Percentiles rank a stretch among this genome's conserved stretches.
Conservation (phyloP, 1,140 invertebrate genomes). For the Drosophila burlai region DNA sequence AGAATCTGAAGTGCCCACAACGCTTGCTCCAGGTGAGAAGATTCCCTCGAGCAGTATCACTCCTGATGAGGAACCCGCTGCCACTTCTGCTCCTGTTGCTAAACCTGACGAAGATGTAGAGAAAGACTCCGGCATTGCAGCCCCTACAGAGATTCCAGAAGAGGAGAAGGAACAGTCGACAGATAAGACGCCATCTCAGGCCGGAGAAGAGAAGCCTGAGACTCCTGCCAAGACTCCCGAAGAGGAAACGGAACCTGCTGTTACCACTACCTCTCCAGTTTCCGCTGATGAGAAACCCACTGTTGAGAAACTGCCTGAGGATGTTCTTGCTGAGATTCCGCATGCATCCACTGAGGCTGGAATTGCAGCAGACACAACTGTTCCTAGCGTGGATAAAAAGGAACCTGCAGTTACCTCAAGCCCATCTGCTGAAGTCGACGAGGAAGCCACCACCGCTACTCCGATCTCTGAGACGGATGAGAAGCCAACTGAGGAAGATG, state of each 20-base stretch:
- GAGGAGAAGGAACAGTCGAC: conserved; percentile 30
- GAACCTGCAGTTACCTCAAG: conserved; percentile 21
- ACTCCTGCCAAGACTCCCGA: conserved; percentile 2
- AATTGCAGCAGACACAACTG: conserved; percentile 16
- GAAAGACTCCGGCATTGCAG: conserved; percentile 2
- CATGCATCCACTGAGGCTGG: conserved; percentile 31
- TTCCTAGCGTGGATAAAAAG: conserved; percentile 13
- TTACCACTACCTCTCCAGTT: conserved; percentile 14
- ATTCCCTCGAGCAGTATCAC: conserved; percentile 14
- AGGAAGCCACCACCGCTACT: conserved; percentile 17
- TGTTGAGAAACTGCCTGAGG: conserved; percentile 15
- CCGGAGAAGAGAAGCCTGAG: conserved; percentile 11
- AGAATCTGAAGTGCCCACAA: conserved; percentile 38
- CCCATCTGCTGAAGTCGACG: conserved; percentile 17
- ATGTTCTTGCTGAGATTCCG: conserved; percentile 15
- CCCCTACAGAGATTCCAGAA: conserved; percentile 21
- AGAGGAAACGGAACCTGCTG: conserved; percentile 6
- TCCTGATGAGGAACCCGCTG: conserved; percentile 25
- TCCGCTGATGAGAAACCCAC: conserved; percentile 7
- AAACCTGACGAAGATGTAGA: conserved; percentile 40
- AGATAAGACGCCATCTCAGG: conserved; percentile 18
- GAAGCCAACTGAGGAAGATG: conserved; percentile 19
- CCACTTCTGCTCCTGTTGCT: conserved; percentile 45
- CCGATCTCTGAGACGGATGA: conserved; percentile 26
- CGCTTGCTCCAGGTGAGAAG: conserved; percentile 32